phyloP scores from a whole-genome alignment of 2,888 invertebrate genomes.

The Lithophane semibrunnea region DNA sequence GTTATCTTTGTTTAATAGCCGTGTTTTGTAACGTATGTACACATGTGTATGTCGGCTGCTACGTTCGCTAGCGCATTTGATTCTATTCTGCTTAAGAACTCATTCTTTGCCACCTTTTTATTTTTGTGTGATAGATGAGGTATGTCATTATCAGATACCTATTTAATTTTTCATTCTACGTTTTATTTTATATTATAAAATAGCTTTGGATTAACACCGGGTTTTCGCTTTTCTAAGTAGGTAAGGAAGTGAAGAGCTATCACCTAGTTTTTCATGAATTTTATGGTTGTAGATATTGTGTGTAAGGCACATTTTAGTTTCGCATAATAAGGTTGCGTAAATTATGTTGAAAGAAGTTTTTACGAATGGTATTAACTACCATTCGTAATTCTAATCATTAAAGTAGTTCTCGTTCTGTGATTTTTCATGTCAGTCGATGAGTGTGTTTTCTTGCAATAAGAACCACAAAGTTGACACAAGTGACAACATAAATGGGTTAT shows the following conservation, averaged over 20 bases:
- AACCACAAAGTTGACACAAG: constrained; percentile 21
- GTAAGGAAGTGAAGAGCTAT: constrained; percentile 26
- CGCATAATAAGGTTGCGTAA: constrained; percentile 59
- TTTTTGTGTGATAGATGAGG: not conserved
- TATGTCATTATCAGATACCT: not conserved
- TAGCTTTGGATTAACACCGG: not conserved
- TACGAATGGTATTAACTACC: constrained; percentile 16
- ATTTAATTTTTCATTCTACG: not conserved
- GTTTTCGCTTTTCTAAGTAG: constrained; percentile 3
- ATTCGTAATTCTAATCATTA: no score
- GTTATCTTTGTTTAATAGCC: constrained; percentile 16
- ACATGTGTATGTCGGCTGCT: not conserved
- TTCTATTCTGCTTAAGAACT: constrained; percentile 6
- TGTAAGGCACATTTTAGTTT: constrained; percentile 32
- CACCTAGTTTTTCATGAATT: constrained; percentile 36
- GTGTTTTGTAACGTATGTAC: constrained; percentile 8
- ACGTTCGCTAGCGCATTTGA: not conserved
- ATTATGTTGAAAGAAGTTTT: constrained; percentile 43
- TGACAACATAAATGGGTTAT: constrained; percentile 10
- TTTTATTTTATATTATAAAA: not conserved
- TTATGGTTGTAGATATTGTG: constrained; percentile 34
- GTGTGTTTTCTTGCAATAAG: constrained; percentile 15
- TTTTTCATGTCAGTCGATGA: constrained; percentile 14
- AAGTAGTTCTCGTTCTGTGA: constrained; percentile 8
- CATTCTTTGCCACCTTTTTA: constrained; percentile 13